Evolutionary conservation across 1,140 invertebrate genomes (phyloP), one percentile per base, ranked within the genome.

Genomic region (Drosophila nannoptera): DNA sequence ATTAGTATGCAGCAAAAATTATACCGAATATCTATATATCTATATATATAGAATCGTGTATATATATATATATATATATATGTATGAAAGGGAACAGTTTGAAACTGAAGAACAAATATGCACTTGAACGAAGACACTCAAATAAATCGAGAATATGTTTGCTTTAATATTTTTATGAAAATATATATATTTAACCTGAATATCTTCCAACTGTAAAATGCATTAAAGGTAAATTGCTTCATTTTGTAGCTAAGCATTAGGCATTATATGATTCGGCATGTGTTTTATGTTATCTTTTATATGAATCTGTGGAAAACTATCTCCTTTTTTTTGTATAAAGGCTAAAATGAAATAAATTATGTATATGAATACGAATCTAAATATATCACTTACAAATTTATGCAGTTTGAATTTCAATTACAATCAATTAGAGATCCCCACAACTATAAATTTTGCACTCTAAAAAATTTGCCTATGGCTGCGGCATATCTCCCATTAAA

Each of bases 151-250:
- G 55, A 64, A 54, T 32, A 59, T 70, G 50, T 59, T 70, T 73
- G 71, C 71, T 73, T 73, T 73, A 73, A 73, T 73, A 70, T 52
- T 61, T 70, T 61, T 70, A 73, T 49, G 49, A 73, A 73, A 73
- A 73, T 64, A 62, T 69, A 48, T 63, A 46, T 38, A 50, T 14
- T 35, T 38, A 49, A 4, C 46, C 32, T 40, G 42, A 56, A n/a
- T 42, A 56, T 50, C 45, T 63, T 43, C 12, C 22, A 45, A 45
- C 16, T 38, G 31, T 55, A 55, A 42, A 55, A 55, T 53, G n/a
- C 50, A 8, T 11, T n/a, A 4, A 42, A 52, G 16, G 14, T 12
- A 33, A 12, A 12, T 43, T 35, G 62, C 12, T 35, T 9, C 32
- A 33, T 53, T 67, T 48, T 31, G 5, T 63, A 63, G 35, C 63